Evolutionary conservation across 2,797 vertebrate genomes (phyloP).

Genomic region (Tolypeutes matacus): DNA sequence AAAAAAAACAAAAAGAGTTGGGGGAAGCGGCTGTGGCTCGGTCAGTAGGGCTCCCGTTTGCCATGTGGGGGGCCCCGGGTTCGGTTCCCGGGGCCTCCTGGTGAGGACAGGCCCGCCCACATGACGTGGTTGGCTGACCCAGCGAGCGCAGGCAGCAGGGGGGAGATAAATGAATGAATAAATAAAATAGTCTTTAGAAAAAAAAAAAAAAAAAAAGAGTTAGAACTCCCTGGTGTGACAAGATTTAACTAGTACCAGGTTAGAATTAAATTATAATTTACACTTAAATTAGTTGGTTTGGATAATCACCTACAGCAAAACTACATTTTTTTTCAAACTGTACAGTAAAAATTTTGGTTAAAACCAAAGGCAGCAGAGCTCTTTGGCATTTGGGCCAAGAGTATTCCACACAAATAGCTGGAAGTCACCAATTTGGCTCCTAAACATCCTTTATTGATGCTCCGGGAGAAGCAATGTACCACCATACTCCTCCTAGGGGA

Average conservation of each 20-base stretch:
- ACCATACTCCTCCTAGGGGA: background rate
- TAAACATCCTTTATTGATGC: background rate
- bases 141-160: too few relatives aligned
- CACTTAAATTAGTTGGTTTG: background rate
- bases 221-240: background rate
- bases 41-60: too few relatives aligned
- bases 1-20: too few relatives aligned
- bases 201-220: background rate
- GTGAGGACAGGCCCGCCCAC: too few relatives aligned
- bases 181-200: too few relatives aligned
- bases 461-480: background rate
- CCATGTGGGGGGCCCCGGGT: too few relatives aligned
- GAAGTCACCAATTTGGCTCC: background rate
- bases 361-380: background rate
- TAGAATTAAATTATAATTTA: constrained; percentile 19
- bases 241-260: background rate
- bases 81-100: too few relatives aligned
- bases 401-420: background rate
- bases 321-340: background rate
- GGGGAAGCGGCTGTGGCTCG: too few relatives aligned
- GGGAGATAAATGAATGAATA: too few relatives aligned
- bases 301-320: background rate
- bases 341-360: background rate
- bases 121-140: too few relatives aligned
- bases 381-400: background rate